phyloP scores from a whole-genome alignment of 2,113 vertebrate genomes.

The Pristiophorus japonicus region DNA sequence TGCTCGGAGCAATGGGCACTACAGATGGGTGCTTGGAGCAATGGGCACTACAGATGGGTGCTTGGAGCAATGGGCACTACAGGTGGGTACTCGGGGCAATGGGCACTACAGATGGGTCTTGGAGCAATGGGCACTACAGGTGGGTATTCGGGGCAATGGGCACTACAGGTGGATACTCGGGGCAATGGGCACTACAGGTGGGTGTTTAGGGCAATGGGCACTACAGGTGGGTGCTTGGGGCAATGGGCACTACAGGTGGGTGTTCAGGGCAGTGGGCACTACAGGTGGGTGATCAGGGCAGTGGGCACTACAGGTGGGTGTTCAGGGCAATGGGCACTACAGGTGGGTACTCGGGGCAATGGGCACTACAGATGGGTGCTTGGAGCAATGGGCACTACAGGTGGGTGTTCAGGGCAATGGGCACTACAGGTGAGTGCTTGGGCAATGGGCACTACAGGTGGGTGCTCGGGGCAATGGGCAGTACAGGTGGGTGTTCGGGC shows the following conservation, averaged over 20 bases:
- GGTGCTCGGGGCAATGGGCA: no score
- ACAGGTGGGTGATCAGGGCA: not conserved
- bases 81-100: slow-evolving; percentile 40
- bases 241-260: not conserved
- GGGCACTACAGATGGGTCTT: slow-evolving; percentile 89
- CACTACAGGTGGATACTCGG: not conserved
- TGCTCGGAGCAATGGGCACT: not conserved
- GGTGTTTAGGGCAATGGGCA: not conserved
- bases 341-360: slow-evolving; percentile 74
- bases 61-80: slow-evolving; percentile 58
- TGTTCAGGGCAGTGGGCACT: not conserved
- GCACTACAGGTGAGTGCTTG: slow-evolving; percentile 79
- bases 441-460: no score
- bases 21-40: not conserved
- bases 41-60: not conserved
- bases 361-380: slow-evolving; percentile 41
- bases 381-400: slow-evolving; percentile 62
- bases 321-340: not conserved
- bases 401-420: slow-evolving; percentile 52
- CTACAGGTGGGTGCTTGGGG: not conserved
- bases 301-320: not conserved
- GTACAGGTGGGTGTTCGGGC: no score
- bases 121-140: not conserved
- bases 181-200: not conserved
- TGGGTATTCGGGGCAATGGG: not conserved